Base-by-base conservation (phyloP, 2,113 vertebrate genomes). In the Conger conger region DNA sequence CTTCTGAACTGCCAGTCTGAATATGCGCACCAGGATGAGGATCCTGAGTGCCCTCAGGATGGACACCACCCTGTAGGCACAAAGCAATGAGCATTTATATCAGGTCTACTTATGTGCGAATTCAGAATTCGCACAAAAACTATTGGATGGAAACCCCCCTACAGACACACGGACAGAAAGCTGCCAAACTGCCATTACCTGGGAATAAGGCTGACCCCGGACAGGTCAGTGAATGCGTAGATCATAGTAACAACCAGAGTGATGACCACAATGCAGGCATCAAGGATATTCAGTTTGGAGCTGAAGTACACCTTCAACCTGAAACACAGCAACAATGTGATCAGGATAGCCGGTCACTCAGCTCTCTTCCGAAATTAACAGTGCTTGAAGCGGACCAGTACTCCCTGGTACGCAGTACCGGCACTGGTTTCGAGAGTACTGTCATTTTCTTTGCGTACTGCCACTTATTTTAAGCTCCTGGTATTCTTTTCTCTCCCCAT, bases 1-100 rank as follows among this genome's bases (percentile, higher is more conserved):
- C 90, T 95, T 97, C 87, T 98, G 96, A 50, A 96, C 92, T 79
- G 95, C 96, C 89, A 99, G 91, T 85, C 97, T 95, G 92, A 99
- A 96, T 93, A 98, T 76, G 90, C 98, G 95, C 86, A 97, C 88
- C 76, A 99, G 92, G 90, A 97, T 97, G 79, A 98, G 63, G 86
- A 99, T 93, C 90, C 97, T 96, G 93, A 98, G 86, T 87, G 93
- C 90, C 87, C 94, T 96, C 82, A 98, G 89, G 37, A 98, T 86
- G 8, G 88, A 87, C 80, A 96, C 91, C 86, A 96, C 89, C 91
- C 98, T 99, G 93, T 78, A 17, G 53, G 87, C 33, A 83, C 63
- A 38, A 16, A 40, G 18, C 27, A 87, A 76, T n/a, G 18, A 35
- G 40, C n/a, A n/a, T n/a, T n/a, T n/a, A n/a, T n/a, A n/a, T n/a